These are phyloP conservation scores for Macrobrachium rosenbergii DNA, from an alignment of 1,140 invertebrate genomes.

Conservation along the genomic window DNA sequence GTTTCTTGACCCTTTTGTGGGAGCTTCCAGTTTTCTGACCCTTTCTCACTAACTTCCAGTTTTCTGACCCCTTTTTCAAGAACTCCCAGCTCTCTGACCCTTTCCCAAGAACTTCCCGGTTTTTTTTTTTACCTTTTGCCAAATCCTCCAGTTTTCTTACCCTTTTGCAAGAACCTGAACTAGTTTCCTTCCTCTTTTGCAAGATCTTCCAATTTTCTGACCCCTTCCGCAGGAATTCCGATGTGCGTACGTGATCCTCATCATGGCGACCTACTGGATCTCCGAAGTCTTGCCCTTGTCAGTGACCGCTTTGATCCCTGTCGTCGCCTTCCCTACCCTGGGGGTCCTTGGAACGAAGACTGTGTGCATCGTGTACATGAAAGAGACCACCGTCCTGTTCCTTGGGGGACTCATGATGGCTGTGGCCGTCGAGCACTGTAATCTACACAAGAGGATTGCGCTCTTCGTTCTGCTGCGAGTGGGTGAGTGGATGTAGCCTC, in stretches of 20 bases:
- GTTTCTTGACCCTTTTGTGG: too few species aligned
- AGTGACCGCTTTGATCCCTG: constrained; percentile 71
- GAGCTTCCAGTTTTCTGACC: too few species aligned
- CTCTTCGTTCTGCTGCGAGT: constrained; percentile 67
- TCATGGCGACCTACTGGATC: constrained; percentile 73
- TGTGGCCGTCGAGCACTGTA: constrained; percentile 71
- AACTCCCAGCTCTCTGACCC: too few species aligned
- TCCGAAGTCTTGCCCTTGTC: constrained; percentile 72
- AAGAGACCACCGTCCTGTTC: constrained; percentile 74
- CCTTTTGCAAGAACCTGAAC: too few species aligned
- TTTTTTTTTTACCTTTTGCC: too few species aligned
- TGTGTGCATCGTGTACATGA: constrained; percentile 67
- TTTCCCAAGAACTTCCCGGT: too few species aligned
- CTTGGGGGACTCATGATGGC: constrained; percentile 74
- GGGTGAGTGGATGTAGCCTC: constrained; percentile 40
- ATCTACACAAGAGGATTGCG: constrained; percentile 71
- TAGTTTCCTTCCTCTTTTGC: too few species aligned
- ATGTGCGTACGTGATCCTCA: constrained; percentile 70
- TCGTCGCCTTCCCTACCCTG: constrained; percentile 67
- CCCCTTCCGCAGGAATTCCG: constrained; percentile 17
- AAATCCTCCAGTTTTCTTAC: too few species aligned
- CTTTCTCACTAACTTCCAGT: too few species aligned
- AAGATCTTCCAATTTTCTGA: too few species aligned
- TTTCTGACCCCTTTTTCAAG: too few species aligned
- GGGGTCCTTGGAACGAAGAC: constrained; percentile 65